These are phyloP conservation scores for Procambarus virginalis DNA, from an alignment of 1,140 invertebrate species.

Conservation along the genomic window DNA sequence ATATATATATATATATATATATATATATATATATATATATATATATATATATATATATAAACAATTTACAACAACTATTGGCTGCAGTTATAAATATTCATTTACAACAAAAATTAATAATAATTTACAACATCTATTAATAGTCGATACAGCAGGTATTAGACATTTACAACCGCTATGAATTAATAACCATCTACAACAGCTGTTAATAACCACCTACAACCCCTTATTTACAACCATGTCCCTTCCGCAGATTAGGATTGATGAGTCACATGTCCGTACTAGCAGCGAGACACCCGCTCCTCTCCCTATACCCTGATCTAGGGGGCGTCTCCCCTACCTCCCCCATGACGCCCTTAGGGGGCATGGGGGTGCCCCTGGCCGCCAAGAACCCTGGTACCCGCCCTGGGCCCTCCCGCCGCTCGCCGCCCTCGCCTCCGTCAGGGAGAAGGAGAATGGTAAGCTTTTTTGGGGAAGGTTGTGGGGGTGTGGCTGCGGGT, in stretches of 20 bases:
- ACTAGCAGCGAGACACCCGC: constrained; percentile 39
- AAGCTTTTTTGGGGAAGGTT: neutral
- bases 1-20: no score
- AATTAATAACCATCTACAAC: no score
- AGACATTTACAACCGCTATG: no score
- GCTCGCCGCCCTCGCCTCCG: constrained; percentile 49
- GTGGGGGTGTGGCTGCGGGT: neutral
- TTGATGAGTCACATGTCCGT: constrained; percentile 59
- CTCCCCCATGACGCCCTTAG: constrained; percentile 36
- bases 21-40: no score
- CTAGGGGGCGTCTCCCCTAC: constrained; percentile 33
- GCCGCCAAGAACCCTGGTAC: constrained; percentile 51
- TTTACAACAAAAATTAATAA: no score
- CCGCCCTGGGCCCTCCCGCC: constrained; percentile 48
- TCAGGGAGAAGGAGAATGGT: constrained; percentile 47
- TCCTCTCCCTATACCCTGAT: constrained; percentile 60
- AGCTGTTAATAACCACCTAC: no score
- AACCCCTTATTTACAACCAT: neutral
- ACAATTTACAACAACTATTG: no score
- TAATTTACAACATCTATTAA: no score
- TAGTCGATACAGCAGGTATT: no score
- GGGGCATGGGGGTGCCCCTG: constrained; percentile 49
- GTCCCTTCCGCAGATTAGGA: constrained; percentile 29
- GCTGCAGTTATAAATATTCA: no score
- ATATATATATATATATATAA: no score